These are phyloP conservation scores for Brachystomella parvula DNA, from an alignment of 1,140 invertebrate species.

Conservation along the genomic window DNA sequence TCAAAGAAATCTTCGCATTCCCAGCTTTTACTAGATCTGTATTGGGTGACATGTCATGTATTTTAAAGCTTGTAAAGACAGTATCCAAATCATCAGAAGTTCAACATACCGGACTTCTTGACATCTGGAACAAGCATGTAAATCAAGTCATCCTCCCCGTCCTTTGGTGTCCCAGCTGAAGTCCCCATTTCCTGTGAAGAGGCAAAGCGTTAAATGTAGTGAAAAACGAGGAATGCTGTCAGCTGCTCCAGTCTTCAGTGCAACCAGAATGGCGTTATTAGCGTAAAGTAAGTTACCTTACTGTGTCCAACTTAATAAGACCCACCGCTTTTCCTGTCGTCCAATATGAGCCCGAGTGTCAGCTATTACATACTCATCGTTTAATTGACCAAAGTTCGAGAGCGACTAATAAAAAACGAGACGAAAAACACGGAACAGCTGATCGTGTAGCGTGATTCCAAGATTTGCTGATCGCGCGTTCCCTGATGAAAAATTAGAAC, in stretches of 20 bases:
- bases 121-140: slow-evolving; percentile 4
- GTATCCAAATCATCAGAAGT: background rate
- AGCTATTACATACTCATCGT: background rate
- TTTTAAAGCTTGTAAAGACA: background rate
- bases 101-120: background rate
- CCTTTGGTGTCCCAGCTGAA: background rate
- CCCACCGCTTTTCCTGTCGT: background rate
- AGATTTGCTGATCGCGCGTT: no score
- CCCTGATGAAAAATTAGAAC: no score
- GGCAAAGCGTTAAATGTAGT: background rate
- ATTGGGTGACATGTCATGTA: background rate
- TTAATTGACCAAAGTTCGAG: no score
- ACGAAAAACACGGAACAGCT: no score
- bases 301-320: background rate
- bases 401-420: no score
- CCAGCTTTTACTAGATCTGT: slow-evolving; percentile 17
- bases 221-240: background rate
- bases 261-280: background rate
- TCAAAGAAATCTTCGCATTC: slow-evolving; percentile 17
- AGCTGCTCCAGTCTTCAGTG: background rate
- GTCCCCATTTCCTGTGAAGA: background rate
- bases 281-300: background rate
- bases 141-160: background rate
- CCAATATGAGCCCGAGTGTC: background rate
- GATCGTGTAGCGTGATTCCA: no score